phyloP scores from a whole-genome alignment of 2,113 vertebrate species.

The Mustelus asterias region DNA sequence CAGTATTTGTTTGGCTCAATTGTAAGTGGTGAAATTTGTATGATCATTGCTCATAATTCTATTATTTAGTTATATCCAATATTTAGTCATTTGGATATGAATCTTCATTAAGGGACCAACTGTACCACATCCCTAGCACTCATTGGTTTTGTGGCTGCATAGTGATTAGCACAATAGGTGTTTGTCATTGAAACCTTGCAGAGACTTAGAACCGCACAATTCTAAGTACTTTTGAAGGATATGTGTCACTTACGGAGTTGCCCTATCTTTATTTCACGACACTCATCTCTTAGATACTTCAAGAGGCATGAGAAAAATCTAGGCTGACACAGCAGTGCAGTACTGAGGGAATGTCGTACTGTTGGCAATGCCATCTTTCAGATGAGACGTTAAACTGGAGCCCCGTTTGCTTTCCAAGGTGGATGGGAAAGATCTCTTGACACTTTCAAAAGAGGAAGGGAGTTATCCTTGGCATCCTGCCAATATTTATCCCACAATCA shows the following conservation, averaged over 20 bases:
- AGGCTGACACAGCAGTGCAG: too few relatives aligned
- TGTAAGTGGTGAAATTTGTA: background rate
- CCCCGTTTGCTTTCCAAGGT: too few relatives aligned
- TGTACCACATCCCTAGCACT: background rate
- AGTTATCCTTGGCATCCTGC: background rate
- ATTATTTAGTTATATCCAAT: background rate
- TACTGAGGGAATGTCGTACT: too few relatives aligned
- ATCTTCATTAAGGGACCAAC: background rate
- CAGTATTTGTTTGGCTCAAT: background rate
- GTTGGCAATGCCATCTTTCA: too few relatives aligned
- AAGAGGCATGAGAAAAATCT: too few relatives aligned
- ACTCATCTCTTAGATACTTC: background rate
- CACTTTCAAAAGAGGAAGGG: background rate
- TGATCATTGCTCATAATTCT: background rate
- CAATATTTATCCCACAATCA: background rate
- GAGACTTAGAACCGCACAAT: background rate
- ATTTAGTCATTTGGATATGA: background rate
- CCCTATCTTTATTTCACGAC: background rate
- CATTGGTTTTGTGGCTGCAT: background rate
- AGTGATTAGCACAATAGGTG: background rate
- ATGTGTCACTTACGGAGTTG: background rate
- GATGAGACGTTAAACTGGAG: too few relatives aligned
- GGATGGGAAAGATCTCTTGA: background rate
- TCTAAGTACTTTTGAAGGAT: background rate
- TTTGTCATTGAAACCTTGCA: background rate